Evolutionary conservation across 2,888 invertebrate species (phyloP).

Genomic region (Branchipolynoe longqiensis): DNA sequence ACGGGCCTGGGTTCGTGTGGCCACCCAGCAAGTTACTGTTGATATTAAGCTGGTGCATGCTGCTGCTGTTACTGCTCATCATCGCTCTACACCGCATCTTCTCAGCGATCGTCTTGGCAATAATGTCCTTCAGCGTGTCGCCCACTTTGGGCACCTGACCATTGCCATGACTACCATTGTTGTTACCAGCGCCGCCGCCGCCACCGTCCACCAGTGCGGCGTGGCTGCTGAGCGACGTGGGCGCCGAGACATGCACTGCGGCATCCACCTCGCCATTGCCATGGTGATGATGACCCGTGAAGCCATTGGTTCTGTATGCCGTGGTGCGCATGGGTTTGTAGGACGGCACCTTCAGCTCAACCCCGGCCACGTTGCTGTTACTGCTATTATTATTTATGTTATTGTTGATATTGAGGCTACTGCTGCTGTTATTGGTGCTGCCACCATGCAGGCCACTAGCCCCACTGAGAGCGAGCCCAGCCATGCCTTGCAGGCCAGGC

Average conservation of each 20-base stretch:
- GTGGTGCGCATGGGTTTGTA: constrained; percentile 86
- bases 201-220: neutral
- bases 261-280: neutral
- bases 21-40: constrained; percentile 33
- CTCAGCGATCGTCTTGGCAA: constrained; percentile 94
- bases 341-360: constrained; percentile 92
- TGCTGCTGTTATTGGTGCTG: neutral
- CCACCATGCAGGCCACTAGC: neutral
- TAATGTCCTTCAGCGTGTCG: constrained; percentile 91
- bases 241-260: neutral
- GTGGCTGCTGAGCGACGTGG: neutral
- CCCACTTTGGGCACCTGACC: constrained; percentile 70
- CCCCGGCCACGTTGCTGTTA: neutral
- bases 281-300: neutral
- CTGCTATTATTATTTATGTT: neutral
- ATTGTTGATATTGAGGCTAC: constrained; percentile 56
- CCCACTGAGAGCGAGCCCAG: neutral
- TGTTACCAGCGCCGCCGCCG: neutral
- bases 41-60: constrained; percentile 44
- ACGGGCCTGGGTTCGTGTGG: constrained; percentile 21
- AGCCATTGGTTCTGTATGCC: constrained; percentile 11
- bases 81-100: constrained; percentile 82
- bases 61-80: constrained; percentile 24
- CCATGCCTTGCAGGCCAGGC: neutral
- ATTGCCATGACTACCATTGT: neutral